phyloP scores from a whole-genome alignment of 2,888 invertebrate species.

The Selenia dentaria region DNA sequence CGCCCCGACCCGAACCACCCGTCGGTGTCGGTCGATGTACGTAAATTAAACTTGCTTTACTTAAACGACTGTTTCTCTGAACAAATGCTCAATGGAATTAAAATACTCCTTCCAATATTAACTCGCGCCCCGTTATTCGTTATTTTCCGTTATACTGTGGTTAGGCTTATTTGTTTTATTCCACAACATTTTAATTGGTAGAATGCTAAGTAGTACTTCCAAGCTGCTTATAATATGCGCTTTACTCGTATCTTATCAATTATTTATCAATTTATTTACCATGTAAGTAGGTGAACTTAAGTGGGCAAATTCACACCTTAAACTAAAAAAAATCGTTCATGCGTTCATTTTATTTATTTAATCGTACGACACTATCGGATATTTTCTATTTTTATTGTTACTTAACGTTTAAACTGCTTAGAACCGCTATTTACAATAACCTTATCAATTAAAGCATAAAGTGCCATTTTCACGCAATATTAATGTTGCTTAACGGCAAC shows the following conservation, averaged over 20 bases:
- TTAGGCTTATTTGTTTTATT: no score
- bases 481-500: slow-evolving; percentile 29
- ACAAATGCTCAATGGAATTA: slow-evolving; percentile 59
- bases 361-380: no score
- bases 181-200: no score
- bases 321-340: no score
- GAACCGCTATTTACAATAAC: slow-evolving; percentile 4
- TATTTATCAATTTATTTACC: slow-evolving; percentile 14
- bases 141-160: no score
- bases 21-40: slow-evolving; percentile 52
- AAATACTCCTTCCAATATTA: slow-evolving; percentile 31
- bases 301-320: slow-evolving; percentile 8
- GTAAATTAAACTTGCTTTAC: slow-evolving; percentile 64
- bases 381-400: no score
- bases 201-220: no score
- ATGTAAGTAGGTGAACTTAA: slow-evolving; percentile 12
- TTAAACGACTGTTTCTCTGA: slow-evolving; percentile 60
- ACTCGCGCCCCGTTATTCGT: slow-evolving; percentile 10
- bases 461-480: slow-evolving; percentile 27
- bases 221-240: no score
- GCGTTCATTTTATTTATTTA: no score
- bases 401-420: slow-evolving; percentile 2
- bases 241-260: slow-evolving; percentile 24
- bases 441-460: slow-evolving; percentile 5
- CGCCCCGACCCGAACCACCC: slow-evolving; percentile 47